Conservation (phyloP, 2,797 vertebrate genomes). For the Astyanax mexicanus region DNA sequence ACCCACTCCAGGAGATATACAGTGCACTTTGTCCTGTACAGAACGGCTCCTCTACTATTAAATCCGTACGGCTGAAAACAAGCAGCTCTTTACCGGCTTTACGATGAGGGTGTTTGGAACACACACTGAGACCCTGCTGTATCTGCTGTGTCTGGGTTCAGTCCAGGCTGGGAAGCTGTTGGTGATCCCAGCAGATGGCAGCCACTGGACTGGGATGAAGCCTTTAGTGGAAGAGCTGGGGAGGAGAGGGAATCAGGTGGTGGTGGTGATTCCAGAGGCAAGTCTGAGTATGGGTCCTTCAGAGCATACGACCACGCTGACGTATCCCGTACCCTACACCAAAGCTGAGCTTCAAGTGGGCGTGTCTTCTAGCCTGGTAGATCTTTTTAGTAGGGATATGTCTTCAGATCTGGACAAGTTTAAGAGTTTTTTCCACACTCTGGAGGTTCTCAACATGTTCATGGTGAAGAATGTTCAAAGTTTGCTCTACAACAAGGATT, state of each 20-base stretch:
- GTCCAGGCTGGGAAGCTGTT: conserved; percentile 65
- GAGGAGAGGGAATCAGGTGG: conserved; percentile 70
- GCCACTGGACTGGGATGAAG: conserved; percentile 80
- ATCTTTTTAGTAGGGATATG: neutral
- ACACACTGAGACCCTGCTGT: neutral
- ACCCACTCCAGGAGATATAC: neutral
- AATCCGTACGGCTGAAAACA: too few species aligned
- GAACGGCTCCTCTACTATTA: too few species aligned
- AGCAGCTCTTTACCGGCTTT: too few species aligned
- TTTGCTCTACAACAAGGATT: conserved; percentile 59
- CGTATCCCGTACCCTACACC: neutral
- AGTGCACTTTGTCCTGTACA: too few species aligned
- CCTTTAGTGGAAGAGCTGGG: conserved; percentile 62
- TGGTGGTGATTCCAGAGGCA: conserved; percentile 65
- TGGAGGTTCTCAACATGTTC: neutral
- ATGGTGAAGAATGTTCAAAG: conserved; percentile 36
- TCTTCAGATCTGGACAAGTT: conserved; percentile 32
- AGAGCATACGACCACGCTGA: neutral
- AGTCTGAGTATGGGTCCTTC: conserved; percentile 12
- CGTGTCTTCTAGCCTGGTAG: neutral
- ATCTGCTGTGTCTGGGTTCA: neutral
- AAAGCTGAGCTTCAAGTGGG: neutral
- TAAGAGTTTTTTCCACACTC: neutral
- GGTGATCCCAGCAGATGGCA: conserved; percentile 71
- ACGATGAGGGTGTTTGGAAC: too few species aligned